Evolutionary conservation across 2,888 invertebrate species (phyloP), one percentile per base, ranked within the genome.

Genomic region (Archips crataeganus): DNA sequence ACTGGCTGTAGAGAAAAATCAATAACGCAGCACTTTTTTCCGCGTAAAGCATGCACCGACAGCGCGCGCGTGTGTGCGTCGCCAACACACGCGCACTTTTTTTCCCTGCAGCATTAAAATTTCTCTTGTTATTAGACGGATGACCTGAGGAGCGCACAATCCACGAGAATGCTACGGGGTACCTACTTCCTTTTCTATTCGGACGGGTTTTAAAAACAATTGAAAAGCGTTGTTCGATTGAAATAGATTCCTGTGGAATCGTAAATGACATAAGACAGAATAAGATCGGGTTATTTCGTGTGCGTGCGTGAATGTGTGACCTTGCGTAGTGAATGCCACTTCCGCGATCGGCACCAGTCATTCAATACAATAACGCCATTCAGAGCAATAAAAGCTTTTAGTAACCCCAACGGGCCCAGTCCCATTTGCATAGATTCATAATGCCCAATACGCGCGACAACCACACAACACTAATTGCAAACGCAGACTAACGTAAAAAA

Each of bases 1-100:
- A 57, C 57, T 88, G 87, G 89, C 92, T 89, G 93, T 92, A 92
- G 91, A 92, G 94, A 92, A 94, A 95, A 95, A 95, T 94, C 95
- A 94, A 94, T 95, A 94, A 93, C 94, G 94, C 95, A 94, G 94
- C 94, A 93, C 91, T 94, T 94, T 95, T 95, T 95, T 95, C 94
- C 93, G 90, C 94, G 94, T 95, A 95, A 95, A 95, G 92, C 94
- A 94, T 94, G 94, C 94, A 94, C 92, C 92, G 92, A 91, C 93
- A 90, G 85, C 85, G 83, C 77, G 77, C 71, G 72, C 69, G 77
- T 75, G 75, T 82, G 87, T 88, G 91, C 90, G 90, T 79, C 82
- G 83, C 88, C 84, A 89, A 87, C 91, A 93, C 91, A 86, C 81
- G 77, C 85, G 90, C 86, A 88, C 82, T 91, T 92, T 90, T 92